These are phyloP conservation scores for Hexactinellida sp. DNA, from an alignment of 37 sponge, comb jelly and placozoan genomes.

Conservation along the genomic window DNA sequence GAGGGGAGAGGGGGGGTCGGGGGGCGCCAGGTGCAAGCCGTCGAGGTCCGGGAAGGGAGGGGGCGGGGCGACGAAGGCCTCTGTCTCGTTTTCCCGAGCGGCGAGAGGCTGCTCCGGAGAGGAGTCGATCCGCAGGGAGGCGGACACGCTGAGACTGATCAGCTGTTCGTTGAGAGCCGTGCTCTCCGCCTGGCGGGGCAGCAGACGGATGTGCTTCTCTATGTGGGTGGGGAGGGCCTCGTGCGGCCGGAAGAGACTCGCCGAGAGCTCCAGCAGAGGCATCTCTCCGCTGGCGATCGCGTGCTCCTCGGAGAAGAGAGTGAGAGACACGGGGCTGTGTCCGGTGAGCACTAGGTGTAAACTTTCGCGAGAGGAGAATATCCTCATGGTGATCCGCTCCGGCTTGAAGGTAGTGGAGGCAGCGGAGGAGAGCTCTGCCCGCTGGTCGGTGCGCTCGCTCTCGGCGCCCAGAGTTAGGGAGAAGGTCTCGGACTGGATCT, in stretches of 20 bases:
- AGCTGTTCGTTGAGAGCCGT: slow-evolving; percentile 3
- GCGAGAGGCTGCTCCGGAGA: not conserved
- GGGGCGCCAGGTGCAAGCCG: not conserved
- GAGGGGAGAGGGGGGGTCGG: slow-evolving; percentile 7
- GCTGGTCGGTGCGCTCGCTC: not conserved
- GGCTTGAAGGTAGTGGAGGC: slow-evolving; percentile 32
- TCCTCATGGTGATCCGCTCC: slow-evolving; percentile 47
- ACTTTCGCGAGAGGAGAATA: not conserved
- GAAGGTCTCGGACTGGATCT: not conserved
- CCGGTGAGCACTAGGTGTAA: slow-evolving; percentile 32
- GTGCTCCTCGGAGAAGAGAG: not conserved
- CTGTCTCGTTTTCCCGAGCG: not conserved
- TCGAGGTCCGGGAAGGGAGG: not conserved
- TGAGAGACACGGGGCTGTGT: slow-evolving; percentile 19
- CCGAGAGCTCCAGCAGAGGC: not conserved
- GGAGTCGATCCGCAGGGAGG: not conserved
- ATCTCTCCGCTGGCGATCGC: not conserved
- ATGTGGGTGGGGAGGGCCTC: slow-evolving; percentile 9
- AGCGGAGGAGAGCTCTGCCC: not conserved
- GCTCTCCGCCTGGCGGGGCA: not conserved
- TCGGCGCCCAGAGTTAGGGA: slow-evolving; percentile 1
- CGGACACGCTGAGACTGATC: not conserved
- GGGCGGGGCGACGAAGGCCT: not conserved
- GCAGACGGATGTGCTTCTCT: not conserved
- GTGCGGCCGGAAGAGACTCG: not conserved